Percentiles rank a stretch among this genome's conserved stretches.
Evolutionary conservation across 2,797 vertebrate species (phyloP).

Genomic region (Siniperca obscura): DNA sequence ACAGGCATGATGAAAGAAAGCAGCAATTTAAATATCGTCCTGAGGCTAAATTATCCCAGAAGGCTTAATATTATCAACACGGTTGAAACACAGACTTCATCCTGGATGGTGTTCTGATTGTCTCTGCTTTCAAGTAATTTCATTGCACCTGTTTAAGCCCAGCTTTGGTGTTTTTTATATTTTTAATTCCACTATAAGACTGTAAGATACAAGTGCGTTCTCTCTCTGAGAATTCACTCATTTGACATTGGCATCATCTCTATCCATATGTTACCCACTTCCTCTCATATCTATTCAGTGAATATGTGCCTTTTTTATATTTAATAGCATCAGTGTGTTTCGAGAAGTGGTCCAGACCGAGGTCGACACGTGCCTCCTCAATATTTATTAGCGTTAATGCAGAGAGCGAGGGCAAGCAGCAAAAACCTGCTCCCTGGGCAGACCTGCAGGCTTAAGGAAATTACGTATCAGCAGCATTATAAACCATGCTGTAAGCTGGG

Average conservation of each 20-base stretch:
- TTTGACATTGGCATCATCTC: slow-evolving; percentile 1
- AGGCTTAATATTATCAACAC: neutral
- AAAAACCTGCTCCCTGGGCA: slow-evolving; percentile 50
- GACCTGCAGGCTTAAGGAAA: slow-evolving; percentile 54
- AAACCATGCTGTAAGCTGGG: slow-evolving; percentile 40
- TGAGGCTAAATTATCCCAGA: slow-evolving; percentile 8
- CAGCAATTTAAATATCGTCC: slow-evolving; percentile 10
- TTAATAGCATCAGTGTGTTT: slow-evolving; percentile 48
- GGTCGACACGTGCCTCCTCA: slow-evolving; percentile 53
- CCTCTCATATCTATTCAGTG: slow-evolving; percentile 4
- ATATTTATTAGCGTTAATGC: slow-evolving; percentile 77
- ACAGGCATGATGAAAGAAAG: slow-evolving; percentile 39
- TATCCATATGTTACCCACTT: neutral
- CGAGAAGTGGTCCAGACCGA: slow-evolving; percentile 21
- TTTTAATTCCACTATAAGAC: neutral
- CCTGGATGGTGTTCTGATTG: neutral
- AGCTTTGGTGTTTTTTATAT: neutral
- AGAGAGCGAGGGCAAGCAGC: slow-evolving; percentile 54
- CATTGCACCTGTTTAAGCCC: neutral
- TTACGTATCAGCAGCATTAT: slow-evolving; percentile 68
- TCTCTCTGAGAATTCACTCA: too few species aligned
- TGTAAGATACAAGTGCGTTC: neutral
- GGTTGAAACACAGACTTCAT: neutral
- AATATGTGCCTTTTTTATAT: slow-evolving; percentile 51
- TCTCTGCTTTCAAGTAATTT: neutral